phyloP scores from a whole-genome alignment of 2,888 invertebrate species.

The Tubulanus polymorphus region DNA sequence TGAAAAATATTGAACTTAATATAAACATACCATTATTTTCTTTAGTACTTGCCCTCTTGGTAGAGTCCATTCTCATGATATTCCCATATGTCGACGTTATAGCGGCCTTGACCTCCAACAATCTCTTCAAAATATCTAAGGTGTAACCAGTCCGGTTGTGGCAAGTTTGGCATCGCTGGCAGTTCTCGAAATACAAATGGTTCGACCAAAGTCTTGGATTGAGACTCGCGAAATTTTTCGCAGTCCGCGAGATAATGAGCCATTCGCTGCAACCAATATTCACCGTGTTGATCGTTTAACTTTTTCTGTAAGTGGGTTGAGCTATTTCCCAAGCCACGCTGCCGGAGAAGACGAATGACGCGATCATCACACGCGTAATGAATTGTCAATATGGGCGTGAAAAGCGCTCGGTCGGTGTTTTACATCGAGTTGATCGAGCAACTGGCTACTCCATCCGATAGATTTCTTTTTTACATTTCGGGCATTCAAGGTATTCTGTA shows the following conservation, averaged over 20 bases:
- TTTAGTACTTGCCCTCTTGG: slow-evolving; percentile 21
- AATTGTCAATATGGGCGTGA: slow-evolving; percentile 23
- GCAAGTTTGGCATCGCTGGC: slow-evolving; percentile 12
- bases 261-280: slow-evolving; percentile 13
- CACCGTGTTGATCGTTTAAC: slow-evolving; percentile 21
- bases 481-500: slow-evolving; percentile 22
- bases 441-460: slow-evolving; percentile 18
- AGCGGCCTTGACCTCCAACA: slow-evolving; percentile 24
- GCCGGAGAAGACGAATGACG: slow-evolving; percentile 18
- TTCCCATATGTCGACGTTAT: slow-evolving; percentile 26
- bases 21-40: too few relatives aligned
- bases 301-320: slow-evolving; percentile 17
- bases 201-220: slow-evolving; percentile 4
- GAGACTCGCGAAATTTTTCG: slow-evolving; percentile 9
- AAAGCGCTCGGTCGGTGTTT: slow-evolving; percentile 14
- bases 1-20: too few relatives aligned
- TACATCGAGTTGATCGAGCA: slow-evolving; percentile 23
- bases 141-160: slow-evolving; percentile 22
- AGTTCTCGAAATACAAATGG: slow-evolving; percentile 11
- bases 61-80: slow-evolving; percentile 29
- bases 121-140: slow-evolving; percentile 19
- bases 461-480: slow-evolving; percentile 11
- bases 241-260: slow-evolving; percentile 18
- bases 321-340: slow-evolving; percentile 23
- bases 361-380: slow-evolving; percentile 20